Evolutionary conservation across 2,888 invertebrate genomes (phyloP), one percentile per base, ranked within the genome.

Genomic region (Drosophila tanythrix): DNA sequence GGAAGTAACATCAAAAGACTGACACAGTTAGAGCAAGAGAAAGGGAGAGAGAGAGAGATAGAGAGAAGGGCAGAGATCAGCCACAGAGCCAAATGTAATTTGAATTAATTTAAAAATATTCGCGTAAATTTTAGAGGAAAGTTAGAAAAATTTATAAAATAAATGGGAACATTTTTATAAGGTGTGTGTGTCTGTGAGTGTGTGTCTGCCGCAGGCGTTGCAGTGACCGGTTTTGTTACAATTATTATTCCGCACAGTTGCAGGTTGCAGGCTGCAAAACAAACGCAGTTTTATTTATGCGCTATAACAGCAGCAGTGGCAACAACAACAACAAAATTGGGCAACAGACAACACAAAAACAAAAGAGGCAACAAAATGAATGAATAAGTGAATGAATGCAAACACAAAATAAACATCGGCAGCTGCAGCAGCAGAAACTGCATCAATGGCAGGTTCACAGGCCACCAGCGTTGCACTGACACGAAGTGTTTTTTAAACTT

Each of bases 401-500:
- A 78, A 67, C 68, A 53, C 64, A 61, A 72, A 79, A 69, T 76
- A 72, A 76, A 72, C 85, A 79, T 48, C 76, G 65, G 43, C 59
- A 43, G 27, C 71, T 40, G 52, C 67, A 57, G 57, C 58, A 40
- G 21, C 51, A 66, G 36, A 11, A 55, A 18, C 36, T 36, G 56
- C 56, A 38, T 27, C 38, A 31, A 36, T 29, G 67, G 35, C 65
- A 46, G 51, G 10, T 15, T 21, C n/a, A 33, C 69, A 43, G 46
- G 53, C 77, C 70, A 75, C 70, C 75, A 70, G 61, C 48, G 80
- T 53, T 75, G 63, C 70, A 75, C 51, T 64, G 76, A 70, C 70
- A 68, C 62, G 67, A 56, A 59, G 69, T 59, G 63, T 61, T 73
- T 83, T 79, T 83, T 68, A 73, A 83, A 69, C 81, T 75, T 84